Evolutionary conservation across 1,140 invertebrate genomes (phyloP), one percentile per base, ranked within the genome.

Genomic region (Cotesia vestalis): DNA sequence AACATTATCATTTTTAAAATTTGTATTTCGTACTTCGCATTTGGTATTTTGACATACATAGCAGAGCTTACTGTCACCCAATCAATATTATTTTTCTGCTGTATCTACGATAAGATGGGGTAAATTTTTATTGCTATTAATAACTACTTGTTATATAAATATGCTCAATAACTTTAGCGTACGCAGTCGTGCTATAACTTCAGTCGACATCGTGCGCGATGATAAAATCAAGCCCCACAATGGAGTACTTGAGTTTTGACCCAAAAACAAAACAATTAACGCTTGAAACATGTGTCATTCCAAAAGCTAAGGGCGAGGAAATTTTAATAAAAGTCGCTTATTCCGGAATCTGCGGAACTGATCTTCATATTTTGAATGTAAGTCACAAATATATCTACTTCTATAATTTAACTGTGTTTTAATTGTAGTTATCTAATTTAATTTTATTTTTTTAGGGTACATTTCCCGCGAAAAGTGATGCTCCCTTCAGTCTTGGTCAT

Each of bases 261-360:
- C 84, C 85, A 0, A 83, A 83, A 34, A 84, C 73, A 0, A 84
- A 86, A 66, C 81, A 81, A 4, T 80, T 92, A 1, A 81, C 81
- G 35, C 86, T 91, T 20, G 80, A 86, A 2, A 84, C 85, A 36
- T 78, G 85, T 4, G 84, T 84, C 36, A 81, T 90, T 62, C 91
- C 91, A 0, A 79, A 83, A 67, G 83, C 91, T 0, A 73, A 73
- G 0, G 76, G 85, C 0, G 81, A 89, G 70, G 89, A 92, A 35
- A 87, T 92, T n/a, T 84, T 91, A 11, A 83, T 93, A 2, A 89
- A 88, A 79, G 90, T 92, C 0, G 88, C 89, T 14, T 92, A 90
- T 78, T 82, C 90, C 1, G 94, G 94, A 2, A 90, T 95, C 55
- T 95, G 94, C 85, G 94, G 94, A 0, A 94, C 93, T 14, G 94